Evolutionary conservation across 2,888 invertebrate genomes (phyloP).

Genomic region (Euplexia lucipara): DNA sequence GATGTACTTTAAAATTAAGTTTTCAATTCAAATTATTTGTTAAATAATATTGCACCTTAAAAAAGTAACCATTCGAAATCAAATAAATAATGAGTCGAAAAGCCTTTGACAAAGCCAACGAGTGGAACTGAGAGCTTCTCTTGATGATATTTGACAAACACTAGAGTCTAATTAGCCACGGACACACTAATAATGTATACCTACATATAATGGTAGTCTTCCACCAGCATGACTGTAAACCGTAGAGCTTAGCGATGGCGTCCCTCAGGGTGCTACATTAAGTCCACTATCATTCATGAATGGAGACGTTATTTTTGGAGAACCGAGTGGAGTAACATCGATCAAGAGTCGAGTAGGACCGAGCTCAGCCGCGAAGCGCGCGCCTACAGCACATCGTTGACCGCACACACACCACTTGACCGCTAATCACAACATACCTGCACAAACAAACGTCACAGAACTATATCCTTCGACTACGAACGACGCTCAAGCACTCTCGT

Average conservation of each 20-base stretch:
- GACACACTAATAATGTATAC: constrained; percentile 66
- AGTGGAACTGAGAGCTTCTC: constrained; percentile 21
- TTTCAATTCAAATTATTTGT: neutral
- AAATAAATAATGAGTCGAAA: constrained; percentile 21
- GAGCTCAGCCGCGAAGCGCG: constrained; percentile 52
- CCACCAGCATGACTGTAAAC: constrained; percentile 78
- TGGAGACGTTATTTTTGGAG: constrained; percentile 53
- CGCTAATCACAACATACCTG: constrained; percentile 90
- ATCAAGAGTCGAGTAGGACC: constrained; percentile 53
- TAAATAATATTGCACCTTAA: neutral
- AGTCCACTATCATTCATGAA: constrained; percentile 74
- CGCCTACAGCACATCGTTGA: constrained; percentile 67
- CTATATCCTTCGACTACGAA: constrained; percentile 89
- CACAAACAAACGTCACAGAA: constrained; percentile 90
- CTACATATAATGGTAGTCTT: constrained; percentile 84
- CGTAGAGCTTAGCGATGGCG: constrained; percentile 70
- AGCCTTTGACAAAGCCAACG: constrained; percentile 36
- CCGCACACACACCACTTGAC: constrained; percentile 87
- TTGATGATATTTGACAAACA: constrained; percentile 46
- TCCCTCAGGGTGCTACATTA: constrained; percentile 81
- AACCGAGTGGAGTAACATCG: constrained; percentile 55
- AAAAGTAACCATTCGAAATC: constrained; percentile 6
- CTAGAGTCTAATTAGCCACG: constrained; percentile 49
- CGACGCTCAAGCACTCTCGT: constrained; percentile 88
- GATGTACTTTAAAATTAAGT: neutral